A percentile compares a stretch with the other conserved stretches of the same genome.
Conservation (phyloP, 2,888 invertebrate species). For the Leptogaster cylindrica region DNA sequence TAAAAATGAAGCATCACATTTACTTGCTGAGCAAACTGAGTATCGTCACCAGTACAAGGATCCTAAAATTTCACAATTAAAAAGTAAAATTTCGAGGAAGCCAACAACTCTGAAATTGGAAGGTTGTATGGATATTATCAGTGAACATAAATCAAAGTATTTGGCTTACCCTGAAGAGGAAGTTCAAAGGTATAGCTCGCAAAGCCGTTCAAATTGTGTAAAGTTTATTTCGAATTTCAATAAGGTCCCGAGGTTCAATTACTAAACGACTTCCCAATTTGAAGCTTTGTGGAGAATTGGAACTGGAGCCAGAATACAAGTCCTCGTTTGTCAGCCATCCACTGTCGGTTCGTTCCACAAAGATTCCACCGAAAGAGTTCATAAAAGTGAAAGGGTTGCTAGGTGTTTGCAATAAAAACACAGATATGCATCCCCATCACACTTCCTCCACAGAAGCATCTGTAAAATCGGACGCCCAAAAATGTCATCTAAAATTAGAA, state of each 20-base stretch:
- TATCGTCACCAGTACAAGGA: conserved; percentile 50
- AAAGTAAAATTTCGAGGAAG: conserved; percentile 54
- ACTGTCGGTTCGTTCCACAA: conserved; percentile 53
- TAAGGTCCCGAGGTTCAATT: conserved; percentile 56
- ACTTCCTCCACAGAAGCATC: background rate
- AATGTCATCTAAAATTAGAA: conserved; percentile 51
- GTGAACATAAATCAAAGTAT: conserved; percentile 59
- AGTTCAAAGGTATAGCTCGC: conserved; percentile 56
- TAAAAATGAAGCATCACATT: conserved; percentile 54
- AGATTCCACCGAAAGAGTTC: conserved; percentile 21
- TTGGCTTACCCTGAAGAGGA: conserved; percentile 59
- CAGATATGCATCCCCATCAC: conserved; percentile 4
- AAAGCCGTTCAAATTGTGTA: too few species aligned
- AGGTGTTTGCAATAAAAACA: conserved; percentile 11
- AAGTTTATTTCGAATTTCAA: background rate
- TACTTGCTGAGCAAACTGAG: conserved; percentile 55
- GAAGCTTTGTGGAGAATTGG: conserved; percentile 51
- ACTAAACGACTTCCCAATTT: conserved; percentile 56
- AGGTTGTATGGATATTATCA: conserved; percentile 57
- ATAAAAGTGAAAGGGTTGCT: conserved; percentile 11
- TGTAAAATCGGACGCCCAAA: conserved; percentile 50
- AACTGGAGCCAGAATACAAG: conserved; percentile 55
- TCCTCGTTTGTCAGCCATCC: conserved; percentile 58
- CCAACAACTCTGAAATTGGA: conserved; percentile 59
- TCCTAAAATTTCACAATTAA: too few species aligned